A percentile compares a stretch with the other conserved stretches of the same genome.
Conservation (phyloP, 2,113 vertebrate genomes). For the Microtus pennsylvanicus region DNA sequence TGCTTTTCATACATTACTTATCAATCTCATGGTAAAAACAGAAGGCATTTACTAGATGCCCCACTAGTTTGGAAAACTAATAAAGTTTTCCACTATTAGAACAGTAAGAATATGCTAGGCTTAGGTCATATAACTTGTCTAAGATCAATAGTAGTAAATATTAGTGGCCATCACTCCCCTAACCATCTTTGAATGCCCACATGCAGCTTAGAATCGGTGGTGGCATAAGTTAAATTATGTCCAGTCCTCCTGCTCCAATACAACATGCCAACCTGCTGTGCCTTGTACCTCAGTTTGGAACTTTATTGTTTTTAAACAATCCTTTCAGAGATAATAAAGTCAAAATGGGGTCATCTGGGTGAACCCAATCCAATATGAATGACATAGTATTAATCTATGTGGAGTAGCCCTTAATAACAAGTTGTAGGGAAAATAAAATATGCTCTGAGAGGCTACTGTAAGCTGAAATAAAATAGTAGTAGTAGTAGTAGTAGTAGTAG, state of each 20-base stretch:
- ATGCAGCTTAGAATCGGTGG: not conserved
- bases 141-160: not conserved
- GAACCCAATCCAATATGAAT: not conserved
- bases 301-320: not conserved
- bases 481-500: not conserved
- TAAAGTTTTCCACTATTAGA: not conserved
- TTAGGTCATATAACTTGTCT: not conserved
- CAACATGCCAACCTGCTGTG: not conserved
- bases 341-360: not conserved
- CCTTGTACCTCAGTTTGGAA: not conserved
- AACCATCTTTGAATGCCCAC: not conserved
- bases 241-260: not conserved
- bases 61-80: not conserved
- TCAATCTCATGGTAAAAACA: not conserved
- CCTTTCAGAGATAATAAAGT: constrained; percentile 16
- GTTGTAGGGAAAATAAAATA: not conserved
- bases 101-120: not conserved
- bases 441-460: not conserved
- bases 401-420: not conserved
- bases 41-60: constrained; percentile 5
- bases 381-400: not conserved
- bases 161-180: not conserved
- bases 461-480: not conserved
- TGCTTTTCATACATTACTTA: not conserved
- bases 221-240: not conserved